phyloP scores from a whole-genome alignment of 1,140 invertebrate species.

The Drosophila prosaltans region DNA sequence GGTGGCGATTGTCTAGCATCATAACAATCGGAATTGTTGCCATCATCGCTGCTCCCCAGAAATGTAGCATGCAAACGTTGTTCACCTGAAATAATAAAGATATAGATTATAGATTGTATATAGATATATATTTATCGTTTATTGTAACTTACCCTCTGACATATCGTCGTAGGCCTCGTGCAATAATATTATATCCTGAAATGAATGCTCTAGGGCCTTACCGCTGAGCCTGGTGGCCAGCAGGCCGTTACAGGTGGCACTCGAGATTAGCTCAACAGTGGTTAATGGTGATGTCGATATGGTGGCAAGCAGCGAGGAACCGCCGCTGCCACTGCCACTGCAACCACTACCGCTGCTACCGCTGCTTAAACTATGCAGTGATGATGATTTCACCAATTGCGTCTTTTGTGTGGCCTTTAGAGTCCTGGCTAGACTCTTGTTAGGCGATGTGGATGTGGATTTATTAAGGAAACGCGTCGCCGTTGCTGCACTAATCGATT shows the following conservation, averaged over 20 bases:
- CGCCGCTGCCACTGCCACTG: constrained; percentile 51
- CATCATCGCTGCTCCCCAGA: constrained; percentile 80
- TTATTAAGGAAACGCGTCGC: constrained; percentile 63
- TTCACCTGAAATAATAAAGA: constrained; percentile 55
- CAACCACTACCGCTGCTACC: constrained; percentile 58
- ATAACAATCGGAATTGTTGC: constrained; percentile 81
- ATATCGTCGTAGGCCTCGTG: constrained; percentile 84
- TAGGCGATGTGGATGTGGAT: constrained; percentile 63
- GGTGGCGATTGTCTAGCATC: constrained; percentile 89
- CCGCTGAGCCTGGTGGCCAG: constrained; percentile 73
- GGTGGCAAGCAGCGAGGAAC: constrained; percentile 77
- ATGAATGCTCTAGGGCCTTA: constrained; percentile 73
- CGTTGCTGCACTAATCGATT: constrained; percentile 50
- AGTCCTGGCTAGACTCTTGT: constrained; percentile 58
- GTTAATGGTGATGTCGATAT: constrained; percentile 76
- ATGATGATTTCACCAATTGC: constrained; percentile 73
- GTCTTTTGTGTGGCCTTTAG: constrained; percentile 71
- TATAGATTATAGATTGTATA: not conserved
- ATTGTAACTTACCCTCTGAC: constrained; percentile 85
- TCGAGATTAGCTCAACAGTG: constrained; percentile 77
- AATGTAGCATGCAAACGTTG: constrained; percentile 78
- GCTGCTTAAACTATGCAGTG: constrained; percentile 73
- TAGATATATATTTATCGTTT: no score
- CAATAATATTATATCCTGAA: constrained; percentile 78
- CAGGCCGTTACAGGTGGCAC: constrained; percentile 72